A percentile compares a stretch with the other conserved stretches of the same genome.
These are phyloP conservation scores for Piscicola geometra DNA, from an alignment of 2,888 invertebrate genomes.

Conservation along the genomic window DNA sequence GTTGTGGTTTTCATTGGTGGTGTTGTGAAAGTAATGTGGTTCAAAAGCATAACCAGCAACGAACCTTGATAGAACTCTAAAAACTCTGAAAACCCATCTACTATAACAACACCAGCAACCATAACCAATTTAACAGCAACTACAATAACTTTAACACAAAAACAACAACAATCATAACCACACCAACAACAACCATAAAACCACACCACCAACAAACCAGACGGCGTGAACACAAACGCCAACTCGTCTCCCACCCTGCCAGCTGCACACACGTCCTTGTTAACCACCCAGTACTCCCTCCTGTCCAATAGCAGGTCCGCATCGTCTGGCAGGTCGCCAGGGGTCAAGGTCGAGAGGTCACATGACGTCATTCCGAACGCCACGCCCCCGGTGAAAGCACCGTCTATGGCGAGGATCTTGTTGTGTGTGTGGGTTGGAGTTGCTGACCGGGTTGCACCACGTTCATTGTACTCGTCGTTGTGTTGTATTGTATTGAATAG, in stretches of 20 bases:
- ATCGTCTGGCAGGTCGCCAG: constrained; percentile 62
- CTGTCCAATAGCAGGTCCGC: constrained; percentile 84
- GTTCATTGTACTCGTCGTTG: no score
- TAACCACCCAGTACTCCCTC: constrained; percentile 95
- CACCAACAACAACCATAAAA: no score
- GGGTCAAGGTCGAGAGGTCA: constrained; percentile 71
- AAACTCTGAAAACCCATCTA: no score
- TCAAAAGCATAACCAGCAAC: no score
- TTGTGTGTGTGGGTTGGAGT: no score
- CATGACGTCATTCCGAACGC: constrained; percentile 90
- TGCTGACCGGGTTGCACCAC: not conserved
- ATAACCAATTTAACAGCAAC: no score
- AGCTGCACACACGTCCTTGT: constrained; percentile 81
- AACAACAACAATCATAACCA: no score
- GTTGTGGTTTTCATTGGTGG: not conserved
- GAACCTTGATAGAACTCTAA: no score
- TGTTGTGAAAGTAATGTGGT: not conserved
- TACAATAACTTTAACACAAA: no score
- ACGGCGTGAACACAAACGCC: constrained; percentile 54
- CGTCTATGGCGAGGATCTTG: constrained; percentile 71
- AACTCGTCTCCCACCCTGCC: constrained; percentile 80
- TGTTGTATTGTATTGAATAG: no score
- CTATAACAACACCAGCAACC: no score
- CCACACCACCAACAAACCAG: no score
- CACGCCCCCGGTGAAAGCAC: constrained; percentile 81